Conservation (phyloP, 2,797 vertebrate genomes). For the Halcyon leucocephala region DNA sequence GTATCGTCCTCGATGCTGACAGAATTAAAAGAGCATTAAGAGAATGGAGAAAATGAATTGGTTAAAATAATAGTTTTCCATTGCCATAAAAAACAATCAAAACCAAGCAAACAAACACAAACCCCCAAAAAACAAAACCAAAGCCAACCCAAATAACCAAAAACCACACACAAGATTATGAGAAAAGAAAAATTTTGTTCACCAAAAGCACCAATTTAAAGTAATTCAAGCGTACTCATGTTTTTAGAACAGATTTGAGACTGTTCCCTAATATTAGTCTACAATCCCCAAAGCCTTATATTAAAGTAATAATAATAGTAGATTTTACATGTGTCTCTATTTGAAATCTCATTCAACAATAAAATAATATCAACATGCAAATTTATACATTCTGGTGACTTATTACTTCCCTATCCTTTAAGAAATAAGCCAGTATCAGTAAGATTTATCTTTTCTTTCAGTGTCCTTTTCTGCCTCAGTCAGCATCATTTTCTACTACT, state of each 20-base stretch:
- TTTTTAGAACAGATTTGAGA: not conserved
- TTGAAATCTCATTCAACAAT: not conserved
- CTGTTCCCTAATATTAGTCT: not conserved
- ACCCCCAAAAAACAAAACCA: too few relatives aligned
- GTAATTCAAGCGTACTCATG: not conserved
- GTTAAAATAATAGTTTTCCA: not conserved
- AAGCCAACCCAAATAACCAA: too few relatives aligned
- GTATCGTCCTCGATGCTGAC: slow-evolving; percentile 71
- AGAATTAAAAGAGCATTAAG: not conserved
- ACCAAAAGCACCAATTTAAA: not conserved
- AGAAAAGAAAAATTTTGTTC: not conserved
- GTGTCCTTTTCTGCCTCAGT: not conserved
- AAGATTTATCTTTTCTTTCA: not conserved
- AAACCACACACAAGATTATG: not conserved
- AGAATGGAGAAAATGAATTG: not conserved
- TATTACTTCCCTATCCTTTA: not conserved
- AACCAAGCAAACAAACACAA: not conserved
- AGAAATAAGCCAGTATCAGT: not conserved
- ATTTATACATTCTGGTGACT: not conserved
- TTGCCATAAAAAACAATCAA: not conserved
- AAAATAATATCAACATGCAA: not conserved
- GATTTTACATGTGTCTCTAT: not conserved
- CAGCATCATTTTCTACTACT: not conserved
- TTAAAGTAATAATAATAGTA: not conserved
- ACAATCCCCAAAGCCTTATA: not conserved